phyloP scores from a whole-genome alignment of 1,140 invertebrate genomes.

The Neelides sp. region DNA sequence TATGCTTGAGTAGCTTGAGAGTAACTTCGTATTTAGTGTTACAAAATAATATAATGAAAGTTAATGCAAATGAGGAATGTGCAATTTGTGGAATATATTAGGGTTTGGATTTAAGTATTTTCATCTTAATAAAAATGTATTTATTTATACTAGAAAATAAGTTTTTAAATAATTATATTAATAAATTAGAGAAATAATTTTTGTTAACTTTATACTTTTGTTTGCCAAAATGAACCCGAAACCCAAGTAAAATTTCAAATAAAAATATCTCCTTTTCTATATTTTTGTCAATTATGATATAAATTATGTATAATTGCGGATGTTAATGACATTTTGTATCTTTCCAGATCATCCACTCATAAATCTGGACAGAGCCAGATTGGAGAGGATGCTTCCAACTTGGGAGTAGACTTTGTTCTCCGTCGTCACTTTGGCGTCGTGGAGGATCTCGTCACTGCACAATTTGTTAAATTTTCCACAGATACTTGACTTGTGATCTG shows the following conservation, averaged over 20 bases:
- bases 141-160: slow-evolving; percentile 2
- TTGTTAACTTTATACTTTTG: too few relatives aligned
- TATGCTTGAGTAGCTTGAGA: too few relatives aligned
- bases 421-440: slow-evolving; percentile 20
- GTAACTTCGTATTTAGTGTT: too few relatives aligned
- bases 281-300: too few relatives aligned
- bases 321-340: too few relatives aligned
- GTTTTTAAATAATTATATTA: too few relatives aligned
- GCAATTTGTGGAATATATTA: not conserved
- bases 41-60: too few relatives aligned
- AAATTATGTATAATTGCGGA: too few relatives aligned
- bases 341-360: not conserved
- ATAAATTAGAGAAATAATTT: too few relatives aligned
- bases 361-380: slow-evolving; percentile 17
- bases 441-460: slow-evolving; percentile 23
- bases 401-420: slow-evolving; percentile 27
- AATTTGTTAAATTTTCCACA: slow-evolving; percentile 23
- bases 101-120: not conserved
- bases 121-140: not conserved
- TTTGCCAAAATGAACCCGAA: too few relatives aligned
- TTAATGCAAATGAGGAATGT: not conserved
- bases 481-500: not conserved
- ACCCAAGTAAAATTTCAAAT: too few relatives aligned
- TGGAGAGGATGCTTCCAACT: slow-evolving; percentile 16
- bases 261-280: too few relatives aligned